phyloP scores from a whole-genome alignment of 2,888 invertebrate species.

The Parnassius smintheus region DNA sequence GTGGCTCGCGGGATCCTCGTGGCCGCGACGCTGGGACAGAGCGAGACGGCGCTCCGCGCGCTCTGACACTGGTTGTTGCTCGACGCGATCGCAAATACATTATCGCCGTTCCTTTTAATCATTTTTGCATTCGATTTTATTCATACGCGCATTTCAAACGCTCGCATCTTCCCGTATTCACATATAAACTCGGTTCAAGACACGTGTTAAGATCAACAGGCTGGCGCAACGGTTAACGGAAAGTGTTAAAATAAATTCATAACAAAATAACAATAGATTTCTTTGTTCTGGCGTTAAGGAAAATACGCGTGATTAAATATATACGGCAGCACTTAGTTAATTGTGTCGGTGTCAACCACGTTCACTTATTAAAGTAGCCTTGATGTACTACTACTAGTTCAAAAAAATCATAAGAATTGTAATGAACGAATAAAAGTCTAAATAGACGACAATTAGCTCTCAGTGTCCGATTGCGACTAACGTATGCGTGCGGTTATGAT shows the following conservation, averaged over 20 bases:
- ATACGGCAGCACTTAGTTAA: slow-evolving; percentile 42
- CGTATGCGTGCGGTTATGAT: slow-evolving; percentile 63
- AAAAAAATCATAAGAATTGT: slow-evolving; percentile 32
- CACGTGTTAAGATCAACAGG: slow-evolving; percentile 75
- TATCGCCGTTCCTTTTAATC: slow-evolving; percentile 80
- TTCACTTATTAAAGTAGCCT: slow-evolving; percentile 56
- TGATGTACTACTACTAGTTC: slow-evolving; percentile 43
- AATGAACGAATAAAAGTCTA: slow-evolving; percentile 39
- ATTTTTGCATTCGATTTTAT: slow-evolving; percentile 77
- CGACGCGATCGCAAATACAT: slow-evolving; percentile 80
- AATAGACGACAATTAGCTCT: slow-evolving; percentile 56
- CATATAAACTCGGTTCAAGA: slow-evolving; percentile 55
- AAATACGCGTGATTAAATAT: slow-evolving; percentile 59
- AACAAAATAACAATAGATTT: slow-evolving; percentile 43
- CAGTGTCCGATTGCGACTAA: slow-evolving; percentile 70
- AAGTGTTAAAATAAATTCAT: slow-evolving; percentile 55
- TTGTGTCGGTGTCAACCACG: slow-evolving; percentile 56
- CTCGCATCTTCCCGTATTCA: slow-evolving; percentile 67
- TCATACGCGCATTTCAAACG: slow-evolving; percentile 64
- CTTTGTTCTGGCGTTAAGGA: slow-evolving; percentile 74
- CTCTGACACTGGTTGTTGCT: slow-evolving; percentile 75
- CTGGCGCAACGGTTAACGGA: slow-evolving; percentile 53
- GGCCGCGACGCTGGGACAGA: slow-evolving; percentile 63
- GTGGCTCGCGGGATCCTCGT: slow-evolving; percentile 78
- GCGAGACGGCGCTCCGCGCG: slow-evolving; percentile 72